Percentiles rank a stretch among this genome's conserved stretches.
These are phyloP conservation scores for Deroplatys truncata DNA, from an alignment of 2,888 invertebrate species.

Conservation along the genomic window DNA sequence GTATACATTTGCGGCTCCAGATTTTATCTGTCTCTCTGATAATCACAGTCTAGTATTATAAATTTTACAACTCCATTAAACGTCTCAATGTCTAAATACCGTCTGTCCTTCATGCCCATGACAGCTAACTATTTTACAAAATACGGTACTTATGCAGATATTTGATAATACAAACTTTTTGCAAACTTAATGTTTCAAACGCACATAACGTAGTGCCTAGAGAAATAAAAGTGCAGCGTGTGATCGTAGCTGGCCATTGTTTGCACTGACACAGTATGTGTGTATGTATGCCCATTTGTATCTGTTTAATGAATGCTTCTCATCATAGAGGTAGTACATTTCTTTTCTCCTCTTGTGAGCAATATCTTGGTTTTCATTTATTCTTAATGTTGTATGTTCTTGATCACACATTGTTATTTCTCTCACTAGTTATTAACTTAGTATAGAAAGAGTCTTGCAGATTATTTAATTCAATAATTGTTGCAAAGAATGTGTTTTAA, in stretches of 20 bases:
- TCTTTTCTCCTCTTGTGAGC: neutral
- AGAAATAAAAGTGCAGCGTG: neutral
- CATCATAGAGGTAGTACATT: neutral
- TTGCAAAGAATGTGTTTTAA: neutral
- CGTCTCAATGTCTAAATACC: too few species aligned
- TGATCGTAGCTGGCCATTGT: neutral
- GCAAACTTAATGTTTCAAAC: neutral
- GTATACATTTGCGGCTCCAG: too few species aligned
- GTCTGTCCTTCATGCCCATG: too few species aligned
- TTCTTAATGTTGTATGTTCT: neutral
- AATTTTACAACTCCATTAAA: too few species aligned
- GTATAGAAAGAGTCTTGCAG: neutral
- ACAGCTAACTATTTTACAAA: neutral
- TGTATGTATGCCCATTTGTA: neutral
- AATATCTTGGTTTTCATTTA: neutral
- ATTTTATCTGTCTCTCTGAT: too few species aligned
- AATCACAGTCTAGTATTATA: too few species aligned
- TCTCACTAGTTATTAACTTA: neutral
- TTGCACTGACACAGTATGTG: neutral
- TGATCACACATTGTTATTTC: neutral
- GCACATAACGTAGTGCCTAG: neutral
- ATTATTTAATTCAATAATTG: neutral
- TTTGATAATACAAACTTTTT: neutral
- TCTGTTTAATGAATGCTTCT: neutral
- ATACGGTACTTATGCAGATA: neutral